A percentile compares a stretch with the other conserved stretches of the same genome.
Conservation (phyloP, 2,888 invertebrate species). For the Thymelicus sylvestris region DNA sequence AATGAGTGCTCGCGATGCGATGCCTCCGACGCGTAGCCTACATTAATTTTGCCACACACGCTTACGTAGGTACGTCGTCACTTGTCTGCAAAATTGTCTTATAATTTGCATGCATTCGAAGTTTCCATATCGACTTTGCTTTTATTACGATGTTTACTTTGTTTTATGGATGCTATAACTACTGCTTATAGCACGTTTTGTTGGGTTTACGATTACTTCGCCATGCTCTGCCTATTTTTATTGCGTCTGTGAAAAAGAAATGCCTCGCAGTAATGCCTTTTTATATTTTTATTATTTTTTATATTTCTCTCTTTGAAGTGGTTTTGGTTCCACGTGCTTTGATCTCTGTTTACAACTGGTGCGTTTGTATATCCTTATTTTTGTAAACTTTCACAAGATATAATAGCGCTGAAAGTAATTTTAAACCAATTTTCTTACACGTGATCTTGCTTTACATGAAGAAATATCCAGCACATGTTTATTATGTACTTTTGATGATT, state of each 20-base stretch:
- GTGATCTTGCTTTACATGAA: too few relatives aligned
- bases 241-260: slow-evolving; percentile 8
- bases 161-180: slow-evolving; percentile 12
- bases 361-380: not conserved
- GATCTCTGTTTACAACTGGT: not conserved
- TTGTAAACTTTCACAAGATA: too few relatives aligned
- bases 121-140: not conserved
- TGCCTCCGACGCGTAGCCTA: not conserved
- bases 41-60: too few relatives aligned
- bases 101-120: not conserved
- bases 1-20: slow-evolving; percentile 2
- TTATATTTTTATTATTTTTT: not conserved
- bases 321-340: not conserved
- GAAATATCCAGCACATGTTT: too few relatives aligned
- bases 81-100: not conserved
- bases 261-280: not conserved
- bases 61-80: too few relatives aligned
- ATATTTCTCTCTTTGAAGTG: not conserved
- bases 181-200: slow-evolving; percentile 5
- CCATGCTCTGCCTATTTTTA: not conserved
- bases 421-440: too few relatives aligned
- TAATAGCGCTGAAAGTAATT: too few relatives aligned
- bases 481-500: too few relatives aligned
- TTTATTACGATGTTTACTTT: slow-evolving; percentile 15
- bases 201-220: slow-evolving; percentile 1